Conservation (phyloP, 2,888 invertebrate species). For the Conops quadrifasciatus region DNA sequence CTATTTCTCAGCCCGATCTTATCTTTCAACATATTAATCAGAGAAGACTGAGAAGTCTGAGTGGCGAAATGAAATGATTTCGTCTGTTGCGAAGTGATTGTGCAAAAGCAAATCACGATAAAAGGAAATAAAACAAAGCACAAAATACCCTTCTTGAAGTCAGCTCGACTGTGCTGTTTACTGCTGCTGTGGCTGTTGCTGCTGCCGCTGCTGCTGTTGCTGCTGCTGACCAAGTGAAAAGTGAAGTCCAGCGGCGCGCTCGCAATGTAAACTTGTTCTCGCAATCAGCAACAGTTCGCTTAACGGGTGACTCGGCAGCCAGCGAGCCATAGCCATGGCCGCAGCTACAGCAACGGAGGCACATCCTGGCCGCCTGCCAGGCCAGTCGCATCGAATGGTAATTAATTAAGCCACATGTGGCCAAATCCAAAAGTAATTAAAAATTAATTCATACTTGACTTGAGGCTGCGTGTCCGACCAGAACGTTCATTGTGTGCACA, state of each 20-base stretch:
- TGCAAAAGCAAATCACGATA: constrained; percentile 16
- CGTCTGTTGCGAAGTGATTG: constrained; percentile 7
- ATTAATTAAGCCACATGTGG: constrained; percentile 52
- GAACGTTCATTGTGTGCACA: not conserved
- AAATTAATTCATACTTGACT: constrained; percentile 47
- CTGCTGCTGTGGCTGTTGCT: too few relatives aligned
- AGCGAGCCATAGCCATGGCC: constrained; percentile 4
- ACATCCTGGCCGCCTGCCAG: constrained; percentile 31
- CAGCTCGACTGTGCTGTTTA: not conserved
- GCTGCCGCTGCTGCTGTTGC: too few relatives aligned
- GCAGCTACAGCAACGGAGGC: not conserved
- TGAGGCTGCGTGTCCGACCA: constrained; percentile 11
- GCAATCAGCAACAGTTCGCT: constrained; percentile 21
- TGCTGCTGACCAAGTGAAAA: not conserved
- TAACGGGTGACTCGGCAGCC: not conserved
- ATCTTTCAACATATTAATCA: constrained; percentile 31
- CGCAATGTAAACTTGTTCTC: constrained; percentile 24
- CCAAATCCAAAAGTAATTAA: constrained; percentile 49
- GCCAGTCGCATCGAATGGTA: constrained; percentile 43
- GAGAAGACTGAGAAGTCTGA: constrained; percentile 1
- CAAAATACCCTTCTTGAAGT: constrained; percentile 13
- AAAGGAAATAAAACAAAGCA: not conserved
- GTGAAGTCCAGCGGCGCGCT: not conserved
- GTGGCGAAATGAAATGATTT: constrained; percentile 1
- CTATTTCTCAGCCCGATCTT: not conserved